Conservation (phyloP, 2,113 vertebrate genomes). For the Bothrops jararaca region DNA sequence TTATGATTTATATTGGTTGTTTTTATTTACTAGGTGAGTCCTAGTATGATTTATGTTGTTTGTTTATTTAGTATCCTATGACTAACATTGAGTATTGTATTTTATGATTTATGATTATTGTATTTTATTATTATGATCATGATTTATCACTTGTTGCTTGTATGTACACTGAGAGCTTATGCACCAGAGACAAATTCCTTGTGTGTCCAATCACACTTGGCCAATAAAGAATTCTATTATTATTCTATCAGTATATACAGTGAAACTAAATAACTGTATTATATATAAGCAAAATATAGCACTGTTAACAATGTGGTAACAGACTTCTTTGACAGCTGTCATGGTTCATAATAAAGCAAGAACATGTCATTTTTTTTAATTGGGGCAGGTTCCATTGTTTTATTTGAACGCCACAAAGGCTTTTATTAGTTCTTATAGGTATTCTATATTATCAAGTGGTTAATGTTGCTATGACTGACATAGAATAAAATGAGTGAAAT, state of each 20-base stretch:
- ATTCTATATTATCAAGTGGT: not conserved
- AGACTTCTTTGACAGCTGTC: not conserved
- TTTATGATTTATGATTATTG: not conserved
- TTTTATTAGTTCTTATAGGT: not conserved
- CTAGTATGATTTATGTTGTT: not conserved
- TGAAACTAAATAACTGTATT: not conserved
- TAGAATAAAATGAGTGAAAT: slow-evolving; percentile 18
- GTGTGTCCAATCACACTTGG: not conserved
- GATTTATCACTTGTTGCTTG: not conserved
- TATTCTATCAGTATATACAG: not conserved
- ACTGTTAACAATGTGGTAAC: not conserved
- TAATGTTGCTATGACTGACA: slow-evolving; percentile 22
- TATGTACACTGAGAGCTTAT: not conserved
- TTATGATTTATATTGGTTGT: not conserved
- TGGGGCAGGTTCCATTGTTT: not conserved
- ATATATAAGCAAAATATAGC: not conserved
- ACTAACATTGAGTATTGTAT: not conserved
- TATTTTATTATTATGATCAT: not conserved
- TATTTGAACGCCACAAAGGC: not conserved
- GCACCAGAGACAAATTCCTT: not conserved
- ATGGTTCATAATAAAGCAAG: rapidly evolving
- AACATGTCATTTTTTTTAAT: slow-evolving; percentile 12
- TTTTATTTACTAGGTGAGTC: not conserved
- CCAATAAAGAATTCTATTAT: not conserved
- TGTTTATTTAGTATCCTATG: not conserved